Conservation (phyloP, 2,888 invertebrate genomes). For the Chymomyza amoena region DNA sequence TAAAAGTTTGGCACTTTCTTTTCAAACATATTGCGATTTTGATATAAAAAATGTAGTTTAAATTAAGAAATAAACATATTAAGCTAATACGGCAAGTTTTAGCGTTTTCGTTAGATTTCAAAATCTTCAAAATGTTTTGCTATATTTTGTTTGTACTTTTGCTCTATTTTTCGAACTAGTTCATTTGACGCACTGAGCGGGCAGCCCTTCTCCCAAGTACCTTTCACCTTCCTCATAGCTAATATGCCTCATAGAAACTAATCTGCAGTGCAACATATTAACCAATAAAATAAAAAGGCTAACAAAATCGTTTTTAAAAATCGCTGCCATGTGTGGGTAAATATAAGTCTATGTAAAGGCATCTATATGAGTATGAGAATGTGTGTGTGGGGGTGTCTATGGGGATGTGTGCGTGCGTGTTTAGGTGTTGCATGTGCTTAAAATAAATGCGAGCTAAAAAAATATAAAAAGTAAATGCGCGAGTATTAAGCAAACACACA, state of each 20-base stretch:
- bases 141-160: no score
- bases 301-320: neutral
- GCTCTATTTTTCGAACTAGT: neutral
- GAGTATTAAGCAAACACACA: conserved; percentile 52
- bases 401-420: conserved; percentile 24
- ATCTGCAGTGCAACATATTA: conserved; percentile 8
- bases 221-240: neutral
- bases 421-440: conserved; percentile 41
- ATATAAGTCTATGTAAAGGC: neutral
- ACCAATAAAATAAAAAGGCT: conserved; percentile 5
- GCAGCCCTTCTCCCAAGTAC: neutral
- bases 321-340: neutral
- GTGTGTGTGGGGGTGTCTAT: conserved; percentile 1
- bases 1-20: no score
- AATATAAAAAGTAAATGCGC: conserved; percentile 25
- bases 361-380: neutral
- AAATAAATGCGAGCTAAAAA: conserved; percentile 1
- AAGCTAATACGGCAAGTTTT: no score
- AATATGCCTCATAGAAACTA: neutral
- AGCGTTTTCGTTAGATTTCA: no score
- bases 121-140: no score
- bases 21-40: no score
- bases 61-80: no score
- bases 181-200: neutral
- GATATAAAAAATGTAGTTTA: no score